Conservation (phyloP, 2,888 invertebrate genomes). For the Hypselothyrea guttata region DNA sequence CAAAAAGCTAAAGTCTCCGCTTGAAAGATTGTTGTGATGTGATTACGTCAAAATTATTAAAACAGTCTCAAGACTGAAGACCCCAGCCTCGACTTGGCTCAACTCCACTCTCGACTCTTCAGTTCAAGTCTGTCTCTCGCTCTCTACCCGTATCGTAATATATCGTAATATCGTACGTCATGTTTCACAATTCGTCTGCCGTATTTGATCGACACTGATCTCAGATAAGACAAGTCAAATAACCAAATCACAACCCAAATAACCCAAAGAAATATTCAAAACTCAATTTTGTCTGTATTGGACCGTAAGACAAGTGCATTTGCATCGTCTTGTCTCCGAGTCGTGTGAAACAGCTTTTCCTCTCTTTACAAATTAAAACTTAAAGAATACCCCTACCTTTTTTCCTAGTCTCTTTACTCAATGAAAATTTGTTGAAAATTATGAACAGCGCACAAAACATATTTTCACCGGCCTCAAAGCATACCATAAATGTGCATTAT, state of each 20-base stretch:
- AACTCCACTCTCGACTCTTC: too few species aligned
- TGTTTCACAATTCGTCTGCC: slow-evolving; percentile 72
- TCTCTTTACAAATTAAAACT: background rate
- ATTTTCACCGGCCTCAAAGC: slow-evolving; percentile 50
- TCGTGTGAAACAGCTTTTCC: slow-evolving; percentile 68
- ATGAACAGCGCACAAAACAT: slow-evolving; percentile 51
- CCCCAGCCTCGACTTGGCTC: slow-evolving; percentile 34
- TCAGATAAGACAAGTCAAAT: slow-evolving; percentile 61
- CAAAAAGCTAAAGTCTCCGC: slow-evolving; percentile 44
- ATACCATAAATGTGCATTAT: slow-evolving; percentile 59
- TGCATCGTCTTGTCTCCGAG: slow-evolving; percentile 43
- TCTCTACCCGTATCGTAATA: slow-evolving; percentile 1
- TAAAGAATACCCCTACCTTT: slow-evolving; percentile 25
- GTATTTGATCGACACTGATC: slow-evolving; percentile 71
- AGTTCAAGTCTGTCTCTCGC: slow-evolving; percentile 18
- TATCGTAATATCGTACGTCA: slow-evolving; percentile 54
- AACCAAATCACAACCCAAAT: slow-evolving; percentile 47
- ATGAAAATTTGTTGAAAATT: slow-evolving; percentile 70
- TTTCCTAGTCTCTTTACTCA: slow-evolving; percentile 26
- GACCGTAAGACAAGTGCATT: slow-evolving; percentile 62
- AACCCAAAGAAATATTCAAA: slow-evolving; percentile 26
- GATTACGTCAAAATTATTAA: slow-evolving; percentile 77
- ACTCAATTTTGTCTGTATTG: slow-evolving; percentile 26
- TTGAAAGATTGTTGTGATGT: slow-evolving; percentile 71
- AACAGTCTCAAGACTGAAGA: slow-evolving; percentile 57